Evolutionary conservation across 1,140 invertebrate species (phyloP).

Genomic region (Diploscapter pachys): DNA sequence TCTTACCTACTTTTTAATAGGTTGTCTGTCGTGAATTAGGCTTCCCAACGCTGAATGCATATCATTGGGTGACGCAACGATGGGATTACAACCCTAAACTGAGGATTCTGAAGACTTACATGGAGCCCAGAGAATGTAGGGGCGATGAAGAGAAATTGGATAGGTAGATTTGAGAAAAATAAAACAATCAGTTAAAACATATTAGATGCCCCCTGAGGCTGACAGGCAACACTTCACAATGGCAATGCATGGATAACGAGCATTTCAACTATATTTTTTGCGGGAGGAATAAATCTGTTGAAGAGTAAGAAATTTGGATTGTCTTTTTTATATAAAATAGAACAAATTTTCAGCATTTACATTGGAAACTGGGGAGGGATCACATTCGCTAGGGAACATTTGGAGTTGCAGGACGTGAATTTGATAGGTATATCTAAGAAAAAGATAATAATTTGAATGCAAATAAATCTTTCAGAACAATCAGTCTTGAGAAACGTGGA

Average conservation of each 20-base stretch:
- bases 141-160: constrained; percentile 80
- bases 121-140: constrained; percentile 77
- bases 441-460: constrained; percentile 29
- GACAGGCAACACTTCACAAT: constrained; percentile 72
- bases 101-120: constrained; percentile 81
- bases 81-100: constrained; percentile 61
- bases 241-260: constrained; percentile 76
- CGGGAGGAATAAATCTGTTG: constrained; percentile 62
- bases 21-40: constrained; percentile 90
- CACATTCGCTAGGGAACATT: constrained; percentile 79
- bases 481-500: constrained; percentile 78
- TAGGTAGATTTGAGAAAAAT: constrained; percentile 64
- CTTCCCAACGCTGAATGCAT: constrained; percentile 80
- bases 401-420: constrained; percentile 68
- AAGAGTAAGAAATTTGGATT: background rate
- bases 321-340: constrained; percentile 7
- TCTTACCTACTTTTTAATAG: constrained; percentile 4
- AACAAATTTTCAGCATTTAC: constrained; percentile 55
- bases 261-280: constrained; percentile 91
- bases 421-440: too few species aligned
- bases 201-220: constrained; percentile 64
- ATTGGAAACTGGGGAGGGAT: constrained; percentile 93
- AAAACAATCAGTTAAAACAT: too few species aligned
- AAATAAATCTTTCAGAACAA: constrained; percentile 11
- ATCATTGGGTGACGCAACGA: constrained; percentile 63